Evolutionary conservation across 1,140 invertebrate species (phyloP).

Genomic region (Sweltsa coloradensis): DNA sequence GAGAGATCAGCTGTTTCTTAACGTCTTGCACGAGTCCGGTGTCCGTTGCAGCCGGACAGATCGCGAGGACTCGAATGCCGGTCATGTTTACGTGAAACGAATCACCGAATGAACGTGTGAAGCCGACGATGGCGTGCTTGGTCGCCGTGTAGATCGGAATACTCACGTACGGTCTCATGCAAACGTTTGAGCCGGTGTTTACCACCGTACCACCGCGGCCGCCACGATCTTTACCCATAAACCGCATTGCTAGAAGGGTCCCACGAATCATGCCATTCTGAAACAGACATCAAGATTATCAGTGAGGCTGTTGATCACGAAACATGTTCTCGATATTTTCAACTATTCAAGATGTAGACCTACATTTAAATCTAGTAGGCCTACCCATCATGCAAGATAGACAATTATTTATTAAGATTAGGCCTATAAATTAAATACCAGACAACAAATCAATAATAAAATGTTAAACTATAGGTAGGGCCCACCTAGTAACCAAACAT

Average conservation of each 20-base stretch:
- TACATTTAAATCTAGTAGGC: no score
- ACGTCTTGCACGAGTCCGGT: conserved; percentile 33
- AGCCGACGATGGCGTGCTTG: conserved; percentile 60
- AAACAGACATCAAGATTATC: conserved; percentile 15
- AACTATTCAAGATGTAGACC: no score
- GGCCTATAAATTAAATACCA: no score
- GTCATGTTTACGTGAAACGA: conserved; percentile 35
- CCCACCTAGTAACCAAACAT: no score
- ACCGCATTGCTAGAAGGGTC: conserved; percentile 51
- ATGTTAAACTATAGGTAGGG: no score
- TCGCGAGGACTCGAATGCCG: conserved; percentile 37
- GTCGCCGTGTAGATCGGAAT: conserved; percentile 65
- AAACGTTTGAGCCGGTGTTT: conserved; percentile 54
- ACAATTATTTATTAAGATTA: no score
- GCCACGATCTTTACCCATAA: conserved; percentile 54
- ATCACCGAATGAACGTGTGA: conserved; percentile 55
- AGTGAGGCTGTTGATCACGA: no score
- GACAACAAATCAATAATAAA: no score
- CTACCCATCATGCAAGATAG: no score
- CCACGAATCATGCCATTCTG: conserved; percentile 63
- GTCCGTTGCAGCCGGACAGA: conserved; percentile 39
- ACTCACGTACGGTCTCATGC: conserved; percentile 49
- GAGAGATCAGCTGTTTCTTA: conserved; percentile 41
- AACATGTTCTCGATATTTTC: no score
- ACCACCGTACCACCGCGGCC: conserved; percentile 52